Percentiles rank a stretch among this genome's conserved stretches.
Evolutionary conservation across 2,888 invertebrate species (phyloP).

Genomic region (Platerodrilus igneus): DNA sequence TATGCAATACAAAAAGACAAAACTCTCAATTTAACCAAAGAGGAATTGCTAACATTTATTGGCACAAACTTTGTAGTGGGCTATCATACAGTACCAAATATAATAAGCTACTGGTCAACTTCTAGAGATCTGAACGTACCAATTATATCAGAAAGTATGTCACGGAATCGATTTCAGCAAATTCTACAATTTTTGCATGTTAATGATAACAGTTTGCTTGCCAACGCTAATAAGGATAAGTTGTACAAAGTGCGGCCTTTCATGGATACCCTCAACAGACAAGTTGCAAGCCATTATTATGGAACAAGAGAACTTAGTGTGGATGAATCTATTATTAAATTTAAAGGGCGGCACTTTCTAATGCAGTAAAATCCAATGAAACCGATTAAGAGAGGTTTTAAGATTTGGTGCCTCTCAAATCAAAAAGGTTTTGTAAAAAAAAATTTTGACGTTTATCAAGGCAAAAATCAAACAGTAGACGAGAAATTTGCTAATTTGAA

Average conservation of each 20-base stretch:
- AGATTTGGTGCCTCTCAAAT: conserved; percentile 25
- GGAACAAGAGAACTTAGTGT: conserved; percentile 1
- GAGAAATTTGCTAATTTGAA: conserved; percentile 4
- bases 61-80: conserved; percentile 5
- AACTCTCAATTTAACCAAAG: background rate
- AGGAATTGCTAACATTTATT: background rate
- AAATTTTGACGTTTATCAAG: conserved; percentile 5
- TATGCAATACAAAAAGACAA: conserved; percentile 1
- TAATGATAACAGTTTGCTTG: conserved; percentile 20
- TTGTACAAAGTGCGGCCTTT: conserved; percentile 22
- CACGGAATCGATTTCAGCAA: conserved; percentile 16
- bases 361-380: conserved; percentile 32
- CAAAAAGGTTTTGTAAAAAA: background rate
- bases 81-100: conserved; percentile 5
- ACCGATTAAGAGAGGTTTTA: conserved; percentile 33
- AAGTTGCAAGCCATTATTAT: conserved; percentile 2
- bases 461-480: background rate
- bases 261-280: conserved; percentile 16
- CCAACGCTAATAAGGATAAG: conserved; percentile 17
- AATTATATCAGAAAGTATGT: conserved; percentile 17
- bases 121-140: conserved; percentile 11
- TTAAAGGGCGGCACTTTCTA: conserved; percentile 28
- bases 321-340: conserved; percentile 30
- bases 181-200: conserved; percentile 21
- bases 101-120: conserved; percentile 1